A percentile compares a stretch with the other conserved stretches of the same genome.
Evolutionary conservation across 2,113 vertebrate species (phyloP).

Genomic region (Copsychus sechellarum): DNA sequence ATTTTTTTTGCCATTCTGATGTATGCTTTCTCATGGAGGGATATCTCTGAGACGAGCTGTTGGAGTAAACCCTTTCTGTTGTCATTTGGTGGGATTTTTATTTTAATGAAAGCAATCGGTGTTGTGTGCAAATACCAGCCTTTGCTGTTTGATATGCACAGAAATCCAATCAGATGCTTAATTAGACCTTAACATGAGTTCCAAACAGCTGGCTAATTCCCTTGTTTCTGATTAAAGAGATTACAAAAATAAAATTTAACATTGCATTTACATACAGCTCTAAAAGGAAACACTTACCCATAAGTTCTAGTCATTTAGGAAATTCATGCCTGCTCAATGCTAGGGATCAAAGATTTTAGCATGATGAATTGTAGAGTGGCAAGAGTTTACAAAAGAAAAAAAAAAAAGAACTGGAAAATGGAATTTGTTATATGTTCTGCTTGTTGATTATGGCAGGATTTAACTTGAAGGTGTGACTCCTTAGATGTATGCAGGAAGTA

Average conservation of each 20-base stretch:
- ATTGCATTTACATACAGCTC: slow-evolving; percentile 80
- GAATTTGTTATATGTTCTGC: slow-evolving; percentile 32
- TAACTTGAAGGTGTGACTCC: not conserved
- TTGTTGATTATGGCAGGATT: not conserved
- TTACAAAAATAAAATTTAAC: slow-evolving; percentile 94
- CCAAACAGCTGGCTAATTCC: slow-evolving; percentile 95
- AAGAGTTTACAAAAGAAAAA: not conserved
- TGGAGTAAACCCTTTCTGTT: slow-evolving; percentile 59
- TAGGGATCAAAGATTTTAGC: slow-evolving; percentile 45
- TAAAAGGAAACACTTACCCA: slow-evolving; percentile 69
- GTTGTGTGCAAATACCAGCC: slow-evolving; percentile 76
- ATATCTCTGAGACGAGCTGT: slow-evolving; percentile 61
- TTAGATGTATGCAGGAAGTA: not conserved
- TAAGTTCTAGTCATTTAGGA: slow-evolving; percentile 68
- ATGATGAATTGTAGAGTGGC: slow-evolving; percentile 18
- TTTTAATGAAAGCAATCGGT: slow-evolving; percentile 74
- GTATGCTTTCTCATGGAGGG: slow-evolving; percentile 62
- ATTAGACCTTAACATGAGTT: slow-evolving; percentile 93
- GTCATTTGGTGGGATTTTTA: slow-evolving; percentile 60
- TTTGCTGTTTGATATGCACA: slow-evolving; percentile 82
- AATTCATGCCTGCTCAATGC: slow-evolving; percentile 17
- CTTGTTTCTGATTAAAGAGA: slow-evolving; percentile 95
- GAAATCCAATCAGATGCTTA: slow-evolving; percentile 97
- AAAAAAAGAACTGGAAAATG: not conserved
- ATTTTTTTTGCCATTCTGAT: slow-evolving; percentile 66